Base-by-base conservation (phyloP, 2,113 vertebrate species). In the Bombycilla garrulus region DNA sequence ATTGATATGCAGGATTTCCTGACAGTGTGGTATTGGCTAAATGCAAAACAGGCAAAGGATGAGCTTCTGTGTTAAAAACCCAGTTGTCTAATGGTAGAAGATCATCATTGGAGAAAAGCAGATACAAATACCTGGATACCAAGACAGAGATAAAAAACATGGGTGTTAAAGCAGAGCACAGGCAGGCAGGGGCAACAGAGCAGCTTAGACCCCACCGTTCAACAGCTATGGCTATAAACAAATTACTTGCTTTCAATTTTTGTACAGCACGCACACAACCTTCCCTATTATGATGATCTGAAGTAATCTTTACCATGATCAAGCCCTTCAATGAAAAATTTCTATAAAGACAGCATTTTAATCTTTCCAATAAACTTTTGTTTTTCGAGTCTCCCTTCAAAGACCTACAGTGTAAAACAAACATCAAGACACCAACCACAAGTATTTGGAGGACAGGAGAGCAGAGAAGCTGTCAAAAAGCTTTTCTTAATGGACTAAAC, bases 41-140 rank as follows among this genome's bases (percentile, higher is more conserved):
- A 97, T 98, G 99, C 96, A 99, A 98, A 96, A 99, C 98, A 14
- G 99, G 99, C 81, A 99, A 98, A 29, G 99, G 99, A 94, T 99
- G 99, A 82, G 99, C 99, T 98, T 99, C 99, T 28, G 99, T 99
- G 96, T 99, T 99, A 96, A 99, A 99, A 87, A 99, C 99, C 99
- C 99, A 99, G 96, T 98, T 99, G 97, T 99, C 99, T 96, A 99
- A 97, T 38, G 99, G 99, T 97, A 99, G 98, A 95, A 99, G 98
- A 95, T 99, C 99, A 64, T 99, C 99, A 18, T 97, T 98, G 96
- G 99, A 99, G 98, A 99, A 99, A 69, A 99, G 98, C 97, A 99
- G 98, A 96, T 99, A 99, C 95, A 99, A 98, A 95, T 99, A 99
- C 97, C 99, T 99, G 96, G 38, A 88, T 78, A 86, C 12, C 66